A percentile compares a stretch with the other conserved stretches of the same genome.
phyloP scores from a whole-genome alignment of 2,797 vertebrate species.

The Chlorospingus semifuscus region DNA sequence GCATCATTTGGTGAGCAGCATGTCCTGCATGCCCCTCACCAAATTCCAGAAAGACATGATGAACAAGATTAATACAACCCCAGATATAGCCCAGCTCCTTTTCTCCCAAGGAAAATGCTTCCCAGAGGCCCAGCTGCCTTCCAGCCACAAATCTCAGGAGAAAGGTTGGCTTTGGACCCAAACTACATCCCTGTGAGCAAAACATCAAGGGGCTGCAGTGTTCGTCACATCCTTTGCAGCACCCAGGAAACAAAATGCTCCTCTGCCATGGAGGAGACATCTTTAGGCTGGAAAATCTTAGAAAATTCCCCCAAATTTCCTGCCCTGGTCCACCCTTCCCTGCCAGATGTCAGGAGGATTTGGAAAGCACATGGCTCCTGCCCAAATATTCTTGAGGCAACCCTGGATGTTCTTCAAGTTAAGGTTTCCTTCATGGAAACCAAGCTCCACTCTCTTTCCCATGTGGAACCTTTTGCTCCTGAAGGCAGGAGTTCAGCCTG shows the following conservation, averaged over 20 bases:
- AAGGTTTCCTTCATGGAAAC: not conserved
- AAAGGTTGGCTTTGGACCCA: not conserved
- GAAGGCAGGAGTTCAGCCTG: not conserved
- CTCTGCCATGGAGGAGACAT: fast-evolving
- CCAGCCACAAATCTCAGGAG: not conserved
- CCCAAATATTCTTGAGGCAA: not conserved
- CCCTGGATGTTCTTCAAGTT: not conserved
- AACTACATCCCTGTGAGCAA: not conserved
- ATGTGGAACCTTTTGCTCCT: not conserved
- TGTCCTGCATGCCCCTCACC: not conserved
- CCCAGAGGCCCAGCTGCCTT: not conserved
- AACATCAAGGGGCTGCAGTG: not conserved
- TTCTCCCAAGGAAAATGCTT: not conserved
- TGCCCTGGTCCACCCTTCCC: not conserved
- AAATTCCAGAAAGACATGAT: not conserved
- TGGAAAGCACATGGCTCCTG: not conserved
- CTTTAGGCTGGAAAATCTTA: not conserved
- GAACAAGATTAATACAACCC: fast-evolving
- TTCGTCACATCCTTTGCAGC: not conserved
- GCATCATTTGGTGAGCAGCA: not conserved
- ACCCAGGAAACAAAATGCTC: not conserved
- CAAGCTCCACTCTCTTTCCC: not conserved
- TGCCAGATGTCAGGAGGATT: not conserved
- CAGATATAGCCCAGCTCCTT: not conserved
- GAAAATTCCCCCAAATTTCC: not conserved